Evolutionary conservation across 2,113 vertebrate species (phyloP), one percentile per base, ranked within the genome.

Genomic region (Chaetura pelagica): DNA sequence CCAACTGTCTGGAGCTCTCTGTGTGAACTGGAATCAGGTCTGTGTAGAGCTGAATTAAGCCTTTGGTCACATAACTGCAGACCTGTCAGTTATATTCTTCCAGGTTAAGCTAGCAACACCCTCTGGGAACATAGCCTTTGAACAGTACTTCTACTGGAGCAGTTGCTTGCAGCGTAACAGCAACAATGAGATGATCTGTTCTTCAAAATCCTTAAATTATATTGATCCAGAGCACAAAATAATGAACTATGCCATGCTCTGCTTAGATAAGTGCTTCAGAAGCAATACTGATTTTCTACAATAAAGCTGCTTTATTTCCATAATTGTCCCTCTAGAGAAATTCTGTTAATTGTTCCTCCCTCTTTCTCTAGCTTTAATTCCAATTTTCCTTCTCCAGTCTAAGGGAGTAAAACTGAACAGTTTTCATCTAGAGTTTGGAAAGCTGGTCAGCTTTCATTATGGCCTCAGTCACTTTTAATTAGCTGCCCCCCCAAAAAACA

Each of bases 401-500:
- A 40, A 42, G 84, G 59, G 75, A 91, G 79, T 80, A 74, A 79
- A 96, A 66, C 24, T 75, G 71, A 90, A 76, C 0, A 2, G 26
- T 58, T 94, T 93, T 83, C 71, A 92, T 55, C n/a, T 66, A 1
- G 0, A 90, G 24, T 88, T 85, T 92, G 83, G 85, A 79, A 80
- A 68, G 63, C 82, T 58, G 86, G 46, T 90, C 92, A 69, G 51
- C 64, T 89, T 92, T 84, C 90, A 80, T 93, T 90, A 94, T 9
- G 44, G 48, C 72, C 76, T 86, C 83, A 86, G 83, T 87, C 76
- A 81, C 64, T 93, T 95, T 59, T 77, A 84, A 96, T 93, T 93
- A 89, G 59, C 73, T 91, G 46, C 22, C 61, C 40, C 54, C 4
- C 38, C 38, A 66, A 89, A 85, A 76, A 62, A 17, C 75, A 85